These are phyloP conservation scores for Taurulus bubalis DNA, from an alignment of 2,113 vertebrate genomes.

Conservation along the genomic window DNA sequence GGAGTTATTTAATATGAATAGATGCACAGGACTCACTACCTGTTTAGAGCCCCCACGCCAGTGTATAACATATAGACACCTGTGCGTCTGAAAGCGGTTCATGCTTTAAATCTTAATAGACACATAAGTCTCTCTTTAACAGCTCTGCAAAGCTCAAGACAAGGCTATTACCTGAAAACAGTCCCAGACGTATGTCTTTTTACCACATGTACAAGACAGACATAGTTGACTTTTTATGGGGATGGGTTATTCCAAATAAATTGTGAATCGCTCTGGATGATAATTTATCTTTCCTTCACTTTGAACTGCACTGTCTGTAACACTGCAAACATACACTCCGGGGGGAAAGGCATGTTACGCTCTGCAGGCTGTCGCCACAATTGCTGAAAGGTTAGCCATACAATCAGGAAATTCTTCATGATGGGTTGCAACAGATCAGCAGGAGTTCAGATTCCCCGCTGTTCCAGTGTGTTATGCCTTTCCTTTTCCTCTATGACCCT, in stretches of 20 bases:
- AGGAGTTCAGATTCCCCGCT: slow-evolving; percentile 51
- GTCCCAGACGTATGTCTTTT: slow-evolving; percentile 16
- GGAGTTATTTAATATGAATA: slow-evolving; percentile 6
- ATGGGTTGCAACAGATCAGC: slow-evolving; percentile 65
- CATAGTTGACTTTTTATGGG: slow-evolving; percentile 16
- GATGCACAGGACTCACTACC: neutral
- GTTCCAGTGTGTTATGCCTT: slow-evolving; percentile 64
- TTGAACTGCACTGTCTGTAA: slow-evolving; percentile 46
- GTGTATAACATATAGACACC: slow-evolving; percentile 34
- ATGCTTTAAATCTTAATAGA: slow-evolving; percentile 35
- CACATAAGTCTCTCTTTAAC: slow-evolving; percentile 37
- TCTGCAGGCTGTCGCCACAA: slow-evolving; percentile 49
- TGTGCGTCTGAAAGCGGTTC: slow-evolving; percentile 39
- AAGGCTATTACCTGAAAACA: slow-evolving; percentile 36
- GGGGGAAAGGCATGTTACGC: slow-evolving; percentile 50
- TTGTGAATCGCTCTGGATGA: slow-evolving; percentile 14
- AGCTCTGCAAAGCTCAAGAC: slow-evolving; percentile 27
- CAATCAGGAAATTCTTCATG: slow-evolving; percentile 76
- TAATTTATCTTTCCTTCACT: slow-evolving; percentile 27
- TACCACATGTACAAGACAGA: slow-evolving; percentile 8
- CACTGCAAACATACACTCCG: slow-evolving; percentile 35
- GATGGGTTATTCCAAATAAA: slow-evolving; percentile 43
- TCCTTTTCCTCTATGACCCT: slow-evolving; percentile 64
- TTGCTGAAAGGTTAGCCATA: slow-evolving; percentile 79
- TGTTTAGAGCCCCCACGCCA: neutral